These are phyloP conservation scores for Battus philenor DNA, from an alignment of 1,140 invertebrate species.

Conservation along the genomic window DNA sequence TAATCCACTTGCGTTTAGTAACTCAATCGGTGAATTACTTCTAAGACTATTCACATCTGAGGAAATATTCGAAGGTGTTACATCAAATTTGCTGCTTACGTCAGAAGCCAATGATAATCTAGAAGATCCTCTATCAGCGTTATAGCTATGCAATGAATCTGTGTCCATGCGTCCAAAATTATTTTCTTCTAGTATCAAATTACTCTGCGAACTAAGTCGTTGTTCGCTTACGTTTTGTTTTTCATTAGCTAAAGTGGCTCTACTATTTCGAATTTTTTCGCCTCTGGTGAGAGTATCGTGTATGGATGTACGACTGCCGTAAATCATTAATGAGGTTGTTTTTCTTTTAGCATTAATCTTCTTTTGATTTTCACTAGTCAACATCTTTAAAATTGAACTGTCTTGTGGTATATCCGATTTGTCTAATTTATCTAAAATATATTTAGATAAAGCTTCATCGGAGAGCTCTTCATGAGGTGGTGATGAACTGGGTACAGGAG, in stretches of 20 bases:
- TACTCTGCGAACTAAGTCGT: constrained; percentile 41
- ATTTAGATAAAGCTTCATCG: constrained; percentile 62
- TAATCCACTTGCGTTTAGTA: constrained; percentile 65
- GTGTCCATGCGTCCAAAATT: constrained; percentile 60
- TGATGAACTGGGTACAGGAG: constrained; percentile 86
- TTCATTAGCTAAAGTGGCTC: constrained; percentile 61
- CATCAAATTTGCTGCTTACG: constrained; percentile 72
- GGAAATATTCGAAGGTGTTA: constrained; percentile 51
- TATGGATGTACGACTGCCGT: constrained; percentile 72
- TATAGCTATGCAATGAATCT: constrained; percentile 69
- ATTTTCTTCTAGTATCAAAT: constrained; percentile 52
- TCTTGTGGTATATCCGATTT: constrained; percentile 64
- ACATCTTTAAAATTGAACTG: constrained; percentile 70
- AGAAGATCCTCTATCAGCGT: constrained; percentile 68
- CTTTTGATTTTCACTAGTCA: constrained; percentile 65
- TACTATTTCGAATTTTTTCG: constrained; percentile 67
- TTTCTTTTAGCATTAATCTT: constrained; percentile 64
- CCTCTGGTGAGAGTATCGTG: constrained; percentile 73
- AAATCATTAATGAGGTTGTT: constrained; percentile 74
- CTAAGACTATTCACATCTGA: constrained; percentile 62
- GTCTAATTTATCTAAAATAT: constrained; percentile 68
- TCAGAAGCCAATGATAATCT: constrained; percentile 71
- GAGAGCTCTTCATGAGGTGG: constrained; percentile 82
- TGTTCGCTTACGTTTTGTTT: constrained; percentile 43
- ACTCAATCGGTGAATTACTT: constrained; percentile 69